Evolutionary conservation across 2,113 vertebrate genomes (phyloP).

Genomic region (Carettochelys insculpta): DNA sequence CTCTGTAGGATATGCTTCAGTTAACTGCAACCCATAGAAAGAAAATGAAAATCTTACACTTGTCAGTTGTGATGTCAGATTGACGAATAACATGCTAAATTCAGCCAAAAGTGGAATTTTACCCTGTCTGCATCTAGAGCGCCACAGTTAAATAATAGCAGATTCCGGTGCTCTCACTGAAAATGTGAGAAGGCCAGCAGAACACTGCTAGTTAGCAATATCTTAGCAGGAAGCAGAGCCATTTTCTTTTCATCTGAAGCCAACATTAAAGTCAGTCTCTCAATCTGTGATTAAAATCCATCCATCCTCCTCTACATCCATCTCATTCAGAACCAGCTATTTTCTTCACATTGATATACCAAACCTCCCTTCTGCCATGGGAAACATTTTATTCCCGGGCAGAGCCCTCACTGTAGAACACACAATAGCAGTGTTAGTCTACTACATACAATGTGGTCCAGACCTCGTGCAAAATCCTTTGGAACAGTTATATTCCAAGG

Average conservation of each 20-base stretch:
- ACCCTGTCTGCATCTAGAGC: background rate
- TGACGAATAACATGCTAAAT: background rate
- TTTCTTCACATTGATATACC: conserved; percentile 62
- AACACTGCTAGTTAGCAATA: conserved; percentile 35
- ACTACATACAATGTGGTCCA: background rate
- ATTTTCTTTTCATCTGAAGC: conserved; percentile 47
- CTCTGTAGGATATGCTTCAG: background rate
- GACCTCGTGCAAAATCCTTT: background rate
- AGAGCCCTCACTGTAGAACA: background rate
- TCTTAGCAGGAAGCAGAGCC: background rate
- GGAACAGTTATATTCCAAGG: background rate
- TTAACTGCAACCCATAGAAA: background rate
- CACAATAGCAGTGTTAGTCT: background rate
- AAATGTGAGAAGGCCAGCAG: background rate
- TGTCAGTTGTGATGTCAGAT: background rate
- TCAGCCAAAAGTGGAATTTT: conserved; percentile 40
- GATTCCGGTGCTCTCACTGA: background rate
- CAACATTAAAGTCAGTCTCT: background rate
- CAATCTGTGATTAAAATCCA: conserved; percentile 12
- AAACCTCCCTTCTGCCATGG: conserved; percentile 31
- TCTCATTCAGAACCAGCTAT: conserved; percentile 27
- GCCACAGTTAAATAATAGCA: conserved; percentile 4
- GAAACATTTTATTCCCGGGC: conserved; percentile 46
- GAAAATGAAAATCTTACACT: fast-evolving
- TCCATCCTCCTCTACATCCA: background rate